Evolutionary conservation across 2,113 vertebrate genomes (phyloP).

Genomic region (Aptenodytes patagonicus): DNA sequence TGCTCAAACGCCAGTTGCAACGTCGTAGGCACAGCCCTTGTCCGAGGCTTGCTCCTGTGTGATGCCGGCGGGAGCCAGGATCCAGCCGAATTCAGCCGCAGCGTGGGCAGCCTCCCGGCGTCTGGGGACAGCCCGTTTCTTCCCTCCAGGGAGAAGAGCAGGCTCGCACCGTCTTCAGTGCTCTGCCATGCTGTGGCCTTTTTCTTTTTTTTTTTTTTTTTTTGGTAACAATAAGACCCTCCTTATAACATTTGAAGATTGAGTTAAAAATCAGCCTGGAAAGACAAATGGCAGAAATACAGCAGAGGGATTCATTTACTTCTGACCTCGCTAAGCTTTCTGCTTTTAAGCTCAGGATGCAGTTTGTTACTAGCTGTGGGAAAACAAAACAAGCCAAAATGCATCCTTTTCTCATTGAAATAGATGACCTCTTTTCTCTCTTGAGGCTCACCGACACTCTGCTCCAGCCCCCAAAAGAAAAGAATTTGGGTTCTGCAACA

Average conservation of each 20-base stretch:
- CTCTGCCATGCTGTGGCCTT: neutral
- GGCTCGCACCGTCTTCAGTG: neutral
- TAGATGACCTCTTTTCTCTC: neutral
- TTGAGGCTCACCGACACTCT: neutral
- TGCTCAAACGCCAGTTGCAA: neutral
- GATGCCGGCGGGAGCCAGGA: neutral
- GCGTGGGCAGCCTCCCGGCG: accelerated
- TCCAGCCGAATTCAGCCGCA: neutral
- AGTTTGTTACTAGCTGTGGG: neutral
- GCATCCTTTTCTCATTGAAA: neutral
- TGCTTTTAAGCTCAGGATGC: neutral
- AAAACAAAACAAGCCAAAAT: neutral
- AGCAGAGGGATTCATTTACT: neutral
- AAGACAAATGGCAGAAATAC: neutral
- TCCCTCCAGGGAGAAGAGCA: neutral
- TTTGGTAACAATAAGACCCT: neutral
- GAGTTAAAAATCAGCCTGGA: neutral
- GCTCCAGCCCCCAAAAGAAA: neutral
- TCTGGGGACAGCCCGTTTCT: neutral
- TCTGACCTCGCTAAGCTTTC: neutral
- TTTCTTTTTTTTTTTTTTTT: neutral
- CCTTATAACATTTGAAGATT: neutral
- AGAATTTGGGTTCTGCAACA: neutral
- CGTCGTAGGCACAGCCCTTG: neutral
- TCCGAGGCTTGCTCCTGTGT: accelerated